Percentiles rank a stretch among this genome's conserved stretches.
Conservation (phyloP, 2,888 invertebrate species). For the Allophyes oxyacanthae region DNA sequence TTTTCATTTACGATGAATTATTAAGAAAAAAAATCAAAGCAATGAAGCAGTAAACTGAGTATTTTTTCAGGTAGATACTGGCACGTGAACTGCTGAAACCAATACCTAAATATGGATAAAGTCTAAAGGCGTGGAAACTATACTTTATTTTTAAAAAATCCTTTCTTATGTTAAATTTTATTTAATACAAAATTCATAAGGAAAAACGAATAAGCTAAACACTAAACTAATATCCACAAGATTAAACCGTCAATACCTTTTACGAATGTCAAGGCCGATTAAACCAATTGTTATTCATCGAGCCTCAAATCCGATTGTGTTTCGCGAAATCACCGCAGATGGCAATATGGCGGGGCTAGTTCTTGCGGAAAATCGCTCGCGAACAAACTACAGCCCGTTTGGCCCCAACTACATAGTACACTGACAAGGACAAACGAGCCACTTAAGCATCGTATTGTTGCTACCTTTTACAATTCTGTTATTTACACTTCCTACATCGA, state of each 20-base stretch:
- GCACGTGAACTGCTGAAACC: too few species aligned
- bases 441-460: conserved; percentile 35
- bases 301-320: conserved; percentile 51
- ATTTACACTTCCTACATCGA: conserved; percentile 6
- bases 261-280: conserved; percentile 40
- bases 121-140: too few species aligned
- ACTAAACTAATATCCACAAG: conserved; percentile 16
- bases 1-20: too few species aligned
- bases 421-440: conserved; percentile 61
- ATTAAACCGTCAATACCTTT: conserved; percentile 2
- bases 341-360: conserved; percentile 45
- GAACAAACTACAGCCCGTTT: conserved; percentile 47
- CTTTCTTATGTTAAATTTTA: too few species aligned
- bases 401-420: conserved; percentile 32
- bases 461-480: conserved; percentile 18
- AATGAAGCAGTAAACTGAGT: too few species aligned
- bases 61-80: too few species aligned
- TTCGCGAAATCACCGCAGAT: conserved; percentile 57
- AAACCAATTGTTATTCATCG: conserved; percentile 38
- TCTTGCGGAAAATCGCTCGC: conserved; percentile 57
- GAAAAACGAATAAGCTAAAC: not conserved
- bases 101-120: too few species aligned
- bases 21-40: too few species aligned
- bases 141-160: too few species aligned
- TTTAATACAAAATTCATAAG: too few species aligned